These are phyloP conservation scores for Staurois parvus DNA, from an alignment of 2,797 vertebrate genomes.

Conservation along the genomic window DNA sequence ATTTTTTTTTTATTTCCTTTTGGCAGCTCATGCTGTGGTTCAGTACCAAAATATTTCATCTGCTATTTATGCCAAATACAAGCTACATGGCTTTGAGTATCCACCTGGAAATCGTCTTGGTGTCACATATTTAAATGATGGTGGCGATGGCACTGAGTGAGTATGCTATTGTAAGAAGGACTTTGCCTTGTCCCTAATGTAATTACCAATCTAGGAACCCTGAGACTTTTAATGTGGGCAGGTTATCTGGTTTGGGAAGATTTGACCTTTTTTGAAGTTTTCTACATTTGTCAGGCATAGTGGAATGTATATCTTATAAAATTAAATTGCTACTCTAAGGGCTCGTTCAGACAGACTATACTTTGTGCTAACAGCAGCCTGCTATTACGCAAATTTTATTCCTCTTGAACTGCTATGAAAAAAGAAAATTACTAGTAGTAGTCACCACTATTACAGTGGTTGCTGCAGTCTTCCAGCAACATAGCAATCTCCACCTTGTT, in stretches of 20 bases:
- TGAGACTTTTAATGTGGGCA: not conserved
- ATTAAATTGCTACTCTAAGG: too few species aligned
- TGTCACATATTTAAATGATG: conserved; percentile 88
- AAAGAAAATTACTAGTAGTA: too few species aligned
- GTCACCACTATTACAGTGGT: too few species aligned
- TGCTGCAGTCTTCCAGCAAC: too few species aligned
- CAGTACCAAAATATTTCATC: conserved; percentile 92
- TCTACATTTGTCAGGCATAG: not conserved
- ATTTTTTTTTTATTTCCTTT: conserved; percentile 21
- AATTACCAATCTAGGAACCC: too few species aligned
- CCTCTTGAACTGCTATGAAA: too few species aligned
- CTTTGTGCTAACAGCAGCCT: too few species aligned
- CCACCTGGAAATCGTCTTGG: conserved; percentile 91
- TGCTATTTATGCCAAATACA: conserved; percentile 94
- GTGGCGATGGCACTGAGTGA: conserved; percentile 89
- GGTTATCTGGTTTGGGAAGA: not conserved
- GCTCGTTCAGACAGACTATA: too few species aligned
- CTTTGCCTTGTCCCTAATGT: too few species aligned
- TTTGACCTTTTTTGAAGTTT: not conserved
- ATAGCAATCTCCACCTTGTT: too few species aligned
- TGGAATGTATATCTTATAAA: too few species aligned
- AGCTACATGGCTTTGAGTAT: conserved; percentile 93
- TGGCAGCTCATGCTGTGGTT: conserved; percentile 88
- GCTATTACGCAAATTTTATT: too few species aligned
- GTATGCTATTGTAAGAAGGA: conserved; percentile 49